phyloP scores from a whole-genome alignment of 2,113 vertebrate genomes.

The Podarcis cretensis region DNA sequence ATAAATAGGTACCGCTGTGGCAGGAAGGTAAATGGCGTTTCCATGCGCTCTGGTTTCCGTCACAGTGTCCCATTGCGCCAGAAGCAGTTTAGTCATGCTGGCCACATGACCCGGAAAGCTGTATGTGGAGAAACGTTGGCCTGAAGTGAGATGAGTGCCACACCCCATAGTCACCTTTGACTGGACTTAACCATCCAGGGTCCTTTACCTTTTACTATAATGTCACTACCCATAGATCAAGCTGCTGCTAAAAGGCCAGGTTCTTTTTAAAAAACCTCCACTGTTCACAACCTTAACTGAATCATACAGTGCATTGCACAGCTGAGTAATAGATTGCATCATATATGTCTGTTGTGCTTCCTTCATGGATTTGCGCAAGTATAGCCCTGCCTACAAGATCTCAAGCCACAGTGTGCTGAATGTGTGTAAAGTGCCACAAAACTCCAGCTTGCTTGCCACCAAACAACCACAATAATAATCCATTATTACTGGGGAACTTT shows the following conservation, averaged over 20 bases:
- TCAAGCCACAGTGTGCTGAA: neutral
- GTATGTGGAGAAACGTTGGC: no score
- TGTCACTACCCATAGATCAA: neutral
- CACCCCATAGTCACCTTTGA: no score
- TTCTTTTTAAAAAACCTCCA: no score
- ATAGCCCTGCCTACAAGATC: neutral
- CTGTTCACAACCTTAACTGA: neutral
- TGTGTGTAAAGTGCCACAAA: neutral
- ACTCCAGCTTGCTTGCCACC: neutral
- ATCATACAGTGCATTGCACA: neutral
- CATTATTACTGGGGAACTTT: neutral
- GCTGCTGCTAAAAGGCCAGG: neutral
- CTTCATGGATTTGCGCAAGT: neutral
- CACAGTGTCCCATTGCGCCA: no score
- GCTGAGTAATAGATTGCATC: neutral
- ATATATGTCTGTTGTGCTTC: neutral
- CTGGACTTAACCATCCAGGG: no score
- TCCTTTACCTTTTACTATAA: no score
- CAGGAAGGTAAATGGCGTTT: no score
- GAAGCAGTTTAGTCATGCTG: no score
- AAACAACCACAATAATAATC: neutral
- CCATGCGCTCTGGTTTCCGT: no score
- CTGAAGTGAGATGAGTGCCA: no score
- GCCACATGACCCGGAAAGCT: no score
- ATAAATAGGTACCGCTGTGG: no score